Base-by-base conservation (phyloP, 2,888 invertebrate species). In the Tenthredo livida region DNA sequence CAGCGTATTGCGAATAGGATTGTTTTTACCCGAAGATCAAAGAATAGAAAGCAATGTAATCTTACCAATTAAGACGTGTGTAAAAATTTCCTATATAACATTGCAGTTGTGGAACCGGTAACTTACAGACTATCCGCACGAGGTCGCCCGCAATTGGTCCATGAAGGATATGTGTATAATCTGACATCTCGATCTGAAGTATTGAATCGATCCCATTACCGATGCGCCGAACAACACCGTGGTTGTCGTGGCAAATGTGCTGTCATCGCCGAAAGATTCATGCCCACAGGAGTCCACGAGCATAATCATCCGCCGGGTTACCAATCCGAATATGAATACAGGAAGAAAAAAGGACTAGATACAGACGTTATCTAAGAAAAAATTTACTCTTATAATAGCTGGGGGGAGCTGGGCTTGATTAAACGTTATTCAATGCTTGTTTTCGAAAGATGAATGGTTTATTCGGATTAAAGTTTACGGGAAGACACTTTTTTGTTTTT, bases 231-330 rank as follows among this genome's bases (percentile, higher is more conserved):
- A 73, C 91, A 91, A 65, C 91, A 91, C 88, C 91, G 91, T 47
- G 91, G 91, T 78, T 91, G 91, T 85, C 89, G 89, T 37, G 91
- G 91, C 82, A 91, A 91, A 87, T 91, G 91, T 73, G 91, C 91
- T 1, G 91, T 91, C 29, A 91, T 91, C 33, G 90, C 91, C 5
- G 91, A 91, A 70, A 88, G 89, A 50, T 91, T 91, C 70, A 91
- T 91, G 91, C 91, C 91, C 2, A 91, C 91, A 5, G 91, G 90
- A 25, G 91, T 91, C n/a, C 88, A 87, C 47, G 89, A 91, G 58
- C 91, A 91, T 82, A 91, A 91, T 88, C 91, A 91, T 88, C 88
- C 88, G 15, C 91, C 91, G 40, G 91, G 90, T 65, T 91, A 91
- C 86, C 90, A 91, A 73, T 90, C 91, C 0, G 91, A 91, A 75